Evolutionary conservation across 2,113 vertebrate species (phyloP).

Genomic region (Rousettus leschenaultii): DNA sequence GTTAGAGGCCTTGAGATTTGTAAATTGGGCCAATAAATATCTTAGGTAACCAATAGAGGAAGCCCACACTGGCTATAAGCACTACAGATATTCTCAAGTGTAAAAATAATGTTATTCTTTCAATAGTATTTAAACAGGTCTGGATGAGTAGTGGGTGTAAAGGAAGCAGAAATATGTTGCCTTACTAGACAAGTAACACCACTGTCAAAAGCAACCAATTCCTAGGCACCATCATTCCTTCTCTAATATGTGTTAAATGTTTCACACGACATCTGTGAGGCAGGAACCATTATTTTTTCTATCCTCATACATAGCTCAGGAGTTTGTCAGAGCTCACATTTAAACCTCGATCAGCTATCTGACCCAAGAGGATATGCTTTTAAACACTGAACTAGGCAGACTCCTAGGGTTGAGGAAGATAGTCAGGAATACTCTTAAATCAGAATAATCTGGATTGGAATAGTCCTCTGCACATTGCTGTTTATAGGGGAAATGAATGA

Average conservation of each 20-base stretch:
- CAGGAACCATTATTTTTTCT: neutral
- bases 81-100: neutral
- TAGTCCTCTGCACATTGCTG: neutral
- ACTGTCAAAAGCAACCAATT: neutral
- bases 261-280: neutral
- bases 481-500: neutral
- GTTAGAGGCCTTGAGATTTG: neutral
- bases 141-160: neutral
- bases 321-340: neutral
- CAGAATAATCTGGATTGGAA: neutral
- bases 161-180: neutral
- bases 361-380: neutral
- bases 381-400: neutral
- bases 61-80: neutral
- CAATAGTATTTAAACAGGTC: neutral
- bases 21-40: neutral
- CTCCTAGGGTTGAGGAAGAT: neutral
- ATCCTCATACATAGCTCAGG: neutral
- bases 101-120: neutral
- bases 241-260: neutral
- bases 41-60: neutral
- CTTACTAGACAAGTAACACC: neutral
- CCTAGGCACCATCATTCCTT: neutral
- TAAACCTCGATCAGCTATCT: neutral
- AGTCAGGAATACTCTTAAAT: neutral